A percentile compares a stretch with the other conserved stretches of the same genome.
These are phyloP conservation scores for Nasonia oneida DNA, from an alignment of 2,888 invertebrate genomes.

Conservation along the genomic window DNA sequence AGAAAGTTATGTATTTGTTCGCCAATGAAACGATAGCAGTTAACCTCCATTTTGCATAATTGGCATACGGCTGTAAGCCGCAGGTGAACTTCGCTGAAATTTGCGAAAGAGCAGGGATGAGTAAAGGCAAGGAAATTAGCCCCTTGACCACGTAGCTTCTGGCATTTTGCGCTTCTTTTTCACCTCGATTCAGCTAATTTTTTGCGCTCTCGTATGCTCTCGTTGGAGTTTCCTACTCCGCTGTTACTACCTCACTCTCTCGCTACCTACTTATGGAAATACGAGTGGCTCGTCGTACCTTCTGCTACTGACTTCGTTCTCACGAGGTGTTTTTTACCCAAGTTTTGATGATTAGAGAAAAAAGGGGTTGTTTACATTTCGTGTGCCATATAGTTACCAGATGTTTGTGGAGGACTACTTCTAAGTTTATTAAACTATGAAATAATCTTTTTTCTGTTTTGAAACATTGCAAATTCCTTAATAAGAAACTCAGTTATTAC, in stretches of 20 bases:
- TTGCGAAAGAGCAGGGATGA: neutral
- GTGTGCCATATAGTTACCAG: neutral
- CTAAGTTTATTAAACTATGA: too few species aligned
- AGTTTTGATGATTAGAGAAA: constrained; percentile 2
- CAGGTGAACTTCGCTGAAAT: neutral
- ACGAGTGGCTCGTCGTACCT: constrained; percentile 27
- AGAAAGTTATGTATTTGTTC: neutral
- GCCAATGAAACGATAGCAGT: neutral
- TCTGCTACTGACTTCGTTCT: neutral
- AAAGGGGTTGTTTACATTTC: neutral
- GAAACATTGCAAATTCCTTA: too few species aligned
- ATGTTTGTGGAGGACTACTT: neutral
- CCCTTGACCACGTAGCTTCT: constrained; percentile 20
- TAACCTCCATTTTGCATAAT: constrained; percentile 24
- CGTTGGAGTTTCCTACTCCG: neutral
- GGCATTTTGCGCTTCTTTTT: neutral
- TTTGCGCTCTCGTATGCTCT: neutral
- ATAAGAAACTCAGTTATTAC: too few species aligned
- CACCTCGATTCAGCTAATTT: constrained; percentile 18
- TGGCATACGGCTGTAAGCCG: neutral
- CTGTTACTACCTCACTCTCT: constrained; percentile 5
- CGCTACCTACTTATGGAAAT: constrained; percentile 33
- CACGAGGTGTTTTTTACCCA: neutral
- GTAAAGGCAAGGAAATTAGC: constrained; percentile 27
- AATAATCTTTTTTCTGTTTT: too few species aligned